Base-by-base conservation (phyloP, 2,113 vertebrate species). In the Charadrius vociferus region DNA sequence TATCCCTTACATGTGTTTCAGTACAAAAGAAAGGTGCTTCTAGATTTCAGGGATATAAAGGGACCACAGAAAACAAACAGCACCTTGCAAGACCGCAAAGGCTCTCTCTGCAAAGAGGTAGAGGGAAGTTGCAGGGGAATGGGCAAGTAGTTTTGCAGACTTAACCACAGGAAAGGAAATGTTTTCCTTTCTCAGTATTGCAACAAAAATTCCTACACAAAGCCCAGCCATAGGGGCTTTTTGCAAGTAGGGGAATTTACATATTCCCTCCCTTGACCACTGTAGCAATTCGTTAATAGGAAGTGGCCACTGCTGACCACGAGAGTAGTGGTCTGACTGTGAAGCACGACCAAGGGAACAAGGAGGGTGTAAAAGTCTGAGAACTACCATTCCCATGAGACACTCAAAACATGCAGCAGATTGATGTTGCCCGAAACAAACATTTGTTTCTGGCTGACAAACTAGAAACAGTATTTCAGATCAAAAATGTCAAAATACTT, bases 151-250 rank as follows among this genome's bases (percentile, higher is more conserved):
- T 86, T 95, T 72, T 95, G 66, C 53, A 83, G 62, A 71, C 7
- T 87, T 81, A 83, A 81, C 77, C 71, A 37, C 52, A 88, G 84
- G 59, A 94, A 95, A 91, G 22, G 49, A 95, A 95, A 81, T n/a
- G 8, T 75, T 96, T 86, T 79, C 47, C 32, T 75, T 95, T 90
- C 43, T 73, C 68, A 85, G 24, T 14, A 53, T 7, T 74, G 56
- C 21, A 74, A 84, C 39, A 85, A 93, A 84, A 85, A 56, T 21
- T 75, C 72, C 80, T 81, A 36, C 30, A 23, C 39, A 45, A 86
- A 89, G 11, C 24, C 43, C 81, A 72, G 24, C 2, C 89, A 75
- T 22, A 19, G 20, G 9, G 30, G 5, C 2, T 3, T 93, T 81
- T 81, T 91, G 11, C 73, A 68, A 59, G 36, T n/a, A 61, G 12